Evolutionary conservation across 2,113 vertebrate genomes (phyloP).

Genomic region (Prinia subflava): DNA sequence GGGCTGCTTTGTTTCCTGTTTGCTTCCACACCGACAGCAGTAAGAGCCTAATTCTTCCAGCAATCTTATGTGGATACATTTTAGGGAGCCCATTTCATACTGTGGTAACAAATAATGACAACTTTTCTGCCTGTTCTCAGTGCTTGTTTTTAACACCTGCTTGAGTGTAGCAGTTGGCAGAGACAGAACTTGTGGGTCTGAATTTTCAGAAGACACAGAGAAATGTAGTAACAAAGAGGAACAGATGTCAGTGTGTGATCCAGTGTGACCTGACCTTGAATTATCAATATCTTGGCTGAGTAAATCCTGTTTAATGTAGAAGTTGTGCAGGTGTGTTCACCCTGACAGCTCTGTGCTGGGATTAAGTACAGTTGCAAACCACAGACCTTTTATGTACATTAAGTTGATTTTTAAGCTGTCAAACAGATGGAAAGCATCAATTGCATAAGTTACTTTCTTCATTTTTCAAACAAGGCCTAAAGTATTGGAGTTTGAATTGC

Average conservation of each 20-base stretch:
- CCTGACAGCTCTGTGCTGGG: background rate
- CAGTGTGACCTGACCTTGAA: background rate
- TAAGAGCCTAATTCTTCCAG: background rate
- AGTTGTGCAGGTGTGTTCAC: background rate
- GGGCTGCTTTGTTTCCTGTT: background rate
- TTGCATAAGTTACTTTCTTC: background rate
- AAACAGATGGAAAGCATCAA: background rate
- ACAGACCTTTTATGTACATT: background rate
- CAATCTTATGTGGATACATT: rapidly evolving
- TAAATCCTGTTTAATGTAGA: background rate
- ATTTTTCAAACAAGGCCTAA: background rate
- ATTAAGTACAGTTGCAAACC: background rate
- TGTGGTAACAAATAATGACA: background rate
- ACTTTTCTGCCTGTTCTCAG: background rate
- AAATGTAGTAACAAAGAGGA: background rate
- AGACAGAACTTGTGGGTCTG: background rate
- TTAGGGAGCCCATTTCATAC: background rate
- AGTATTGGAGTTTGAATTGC: background rate
- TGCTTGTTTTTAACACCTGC: background rate
- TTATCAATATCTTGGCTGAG: background rate
- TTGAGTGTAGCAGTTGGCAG: background rate
- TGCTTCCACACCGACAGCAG: background rate
- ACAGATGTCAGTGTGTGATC: background rate
- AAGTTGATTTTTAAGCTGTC: background rate
- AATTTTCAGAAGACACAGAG: background rate